A percentile compares a stretch with the other conserved stretches of the same genome.
phyloP scores from a whole-genome alignment of 2,797 vertebrate species.

The Chrosomus eos region DNA sequence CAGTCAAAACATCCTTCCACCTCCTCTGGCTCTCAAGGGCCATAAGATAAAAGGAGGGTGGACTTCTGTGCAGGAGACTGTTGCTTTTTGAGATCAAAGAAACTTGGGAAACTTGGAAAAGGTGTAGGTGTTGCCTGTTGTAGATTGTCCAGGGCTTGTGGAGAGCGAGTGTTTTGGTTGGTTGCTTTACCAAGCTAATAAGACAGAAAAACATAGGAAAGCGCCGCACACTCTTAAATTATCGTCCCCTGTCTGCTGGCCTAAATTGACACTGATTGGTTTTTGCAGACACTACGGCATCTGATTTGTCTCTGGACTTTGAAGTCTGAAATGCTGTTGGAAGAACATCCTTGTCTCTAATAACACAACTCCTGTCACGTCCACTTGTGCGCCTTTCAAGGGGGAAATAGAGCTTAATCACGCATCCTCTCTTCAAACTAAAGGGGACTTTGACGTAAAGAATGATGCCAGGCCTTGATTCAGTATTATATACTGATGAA shows the following conservation, averaged over 20 bases:
- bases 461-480: constrained; percentile 34
- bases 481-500: constrained; percentile 42
- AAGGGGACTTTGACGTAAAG: constrained; percentile 36
- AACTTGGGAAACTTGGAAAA: neutral
- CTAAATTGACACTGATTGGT: constrained; percentile 45
- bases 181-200: constrained; percentile 1
- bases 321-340: constrained; percentile 42
- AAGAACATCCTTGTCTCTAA: constrained; percentile 39
- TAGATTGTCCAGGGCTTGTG: neutral
- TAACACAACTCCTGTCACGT: constrained; percentile 42
- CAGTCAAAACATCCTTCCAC: constrained; percentile 29
- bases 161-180: neutral
- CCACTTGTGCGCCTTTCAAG: constrained; percentile 46
- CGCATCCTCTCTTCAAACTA: constrained; percentile 37
- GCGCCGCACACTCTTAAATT: neutral
- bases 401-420: constrained; percentile 51
- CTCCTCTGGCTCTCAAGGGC: constrained; percentile 14
- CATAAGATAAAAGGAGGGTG: constrained; percentile 17
- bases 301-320: constrained; percentile 36
- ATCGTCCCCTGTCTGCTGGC: neutral
- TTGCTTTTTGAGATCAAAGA: neutral
- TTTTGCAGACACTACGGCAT: constrained; percentile 13
- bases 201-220: constrained; percentile 13
- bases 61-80: neutral
- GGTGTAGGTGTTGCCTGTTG: neutral